Conservation (phyloP, 1,140 invertebrate species). For the Drosophila watanabei region DNA sequence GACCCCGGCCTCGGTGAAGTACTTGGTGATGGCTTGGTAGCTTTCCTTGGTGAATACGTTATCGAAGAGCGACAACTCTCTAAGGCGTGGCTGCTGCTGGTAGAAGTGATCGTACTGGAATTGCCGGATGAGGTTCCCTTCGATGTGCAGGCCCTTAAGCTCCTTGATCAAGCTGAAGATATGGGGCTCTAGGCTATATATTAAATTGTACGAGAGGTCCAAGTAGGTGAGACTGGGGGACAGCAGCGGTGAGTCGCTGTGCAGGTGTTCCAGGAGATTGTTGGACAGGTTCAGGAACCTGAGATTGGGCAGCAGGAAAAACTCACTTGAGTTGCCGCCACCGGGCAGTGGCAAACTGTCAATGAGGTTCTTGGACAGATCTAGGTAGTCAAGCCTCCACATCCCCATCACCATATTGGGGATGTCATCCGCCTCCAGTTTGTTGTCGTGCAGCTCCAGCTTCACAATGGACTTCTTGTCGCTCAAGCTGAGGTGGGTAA, state of each 20-base stretch:
- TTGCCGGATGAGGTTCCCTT: slow-evolving; percentile 4
- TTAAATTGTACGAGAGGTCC: slow-evolving; percentile 11
- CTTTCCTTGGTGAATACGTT: slow-evolving; percentile 2
- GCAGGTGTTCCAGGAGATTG: slow-evolving; percentile 9
- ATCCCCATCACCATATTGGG: slow-evolving; percentile 55
- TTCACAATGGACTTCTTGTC: slow-evolving; percentile 56
- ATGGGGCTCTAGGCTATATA: slow-evolving; percentile 9
- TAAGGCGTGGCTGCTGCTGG: slow-evolving; percentile 9
- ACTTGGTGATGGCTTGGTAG: slow-evolving; percentile 7
- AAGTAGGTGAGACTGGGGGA: slow-evolving; percentile 12
- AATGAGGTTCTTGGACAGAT: slow-evolving; percentile 66
- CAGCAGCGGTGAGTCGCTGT: slow-evolving; percentile 5
- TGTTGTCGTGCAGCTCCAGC: slow-evolving; percentile 66
- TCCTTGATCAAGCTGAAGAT: slow-evolving; percentile 8
- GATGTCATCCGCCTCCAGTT: slow-evolving; percentile 26
- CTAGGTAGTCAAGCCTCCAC: slow-evolving; percentile 67
- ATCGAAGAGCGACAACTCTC: slow-evolving; percentile 7
- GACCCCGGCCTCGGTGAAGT: slow-evolving; percentile 4
- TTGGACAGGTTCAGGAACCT: slow-evolving; percentile 12
- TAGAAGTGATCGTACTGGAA: slow-evolving; percentile 13
- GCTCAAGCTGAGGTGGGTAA: slow-evolving; percentile 40
- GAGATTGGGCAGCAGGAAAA: slow-evolving; percentile 21
- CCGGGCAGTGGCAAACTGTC: slow-evolving; percentile 16
- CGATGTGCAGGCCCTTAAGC: slow-evolving; percentile 8
- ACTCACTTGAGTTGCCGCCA: slow-evolving; percentile 5